Base-by-base conservation (phyloP, 1,140 invertebrate genomes). In the Spodoptera frugiperda region DNA sequence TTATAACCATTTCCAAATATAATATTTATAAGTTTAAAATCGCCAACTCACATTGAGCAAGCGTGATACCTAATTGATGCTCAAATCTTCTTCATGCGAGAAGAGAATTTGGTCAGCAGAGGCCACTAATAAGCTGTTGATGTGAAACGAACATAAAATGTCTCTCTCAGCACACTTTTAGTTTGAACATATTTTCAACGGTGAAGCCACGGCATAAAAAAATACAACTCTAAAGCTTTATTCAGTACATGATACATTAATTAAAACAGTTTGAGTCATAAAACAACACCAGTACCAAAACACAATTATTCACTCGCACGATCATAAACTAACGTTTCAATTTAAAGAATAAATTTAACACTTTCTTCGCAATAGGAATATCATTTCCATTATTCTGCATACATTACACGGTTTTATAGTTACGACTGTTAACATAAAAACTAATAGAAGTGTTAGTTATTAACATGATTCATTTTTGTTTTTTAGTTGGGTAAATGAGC, bases 301-400 rank as follows among this genome's bases (percentile, higher is more conserved):
- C 6, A 39, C 25, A 25, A 25, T 39, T 54, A 54, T 17, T 44
- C 30, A 49, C 55, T 25, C 39, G 51, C 51, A 51, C 25, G 15
- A 17, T 33, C 51, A 55, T 44, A 51, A 70, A 70, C 14, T 33
- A 71, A 53, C 51, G n/a, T 44, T 53, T 44, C 39, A 71, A 71
- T 71, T 55, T 53, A 71, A 71, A 44, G 51, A 44, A 71, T 71
- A 71, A 54, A 71, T 55, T 55, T 44, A 55, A 71, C 68, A 55
- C 68, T 71, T 71, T 71, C 61, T 48, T 48, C 44, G 46, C 25
- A 54, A 33, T 17, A 25, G 11, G 68, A 51, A 51, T 68, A 68
- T 17, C 48, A 68, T 68, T 33, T 44, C 33, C 57, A 61, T 61
- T 17, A 21, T 51, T 68, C 15, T 44, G 15, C 57, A 61, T 61